phyloP scores from a whole-genome alignment of 2,888 invertebrate genomes.

The Agrochola lychnidis region DNA sequence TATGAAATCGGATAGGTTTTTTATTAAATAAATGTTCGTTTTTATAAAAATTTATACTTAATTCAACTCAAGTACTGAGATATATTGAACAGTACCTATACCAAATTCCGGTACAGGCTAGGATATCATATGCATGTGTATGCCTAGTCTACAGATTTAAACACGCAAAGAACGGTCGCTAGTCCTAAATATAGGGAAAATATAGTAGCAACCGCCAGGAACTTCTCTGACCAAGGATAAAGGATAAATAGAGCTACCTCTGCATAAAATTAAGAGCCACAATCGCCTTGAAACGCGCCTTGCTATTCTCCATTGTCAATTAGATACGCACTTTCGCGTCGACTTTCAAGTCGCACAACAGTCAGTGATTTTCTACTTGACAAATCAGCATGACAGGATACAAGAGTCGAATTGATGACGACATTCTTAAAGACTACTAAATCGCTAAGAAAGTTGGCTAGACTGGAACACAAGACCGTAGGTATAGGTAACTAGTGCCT shows the following conservation, averaged over 20 bases:
- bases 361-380: constrained; percentile 1
- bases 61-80: too few relatives aligned
- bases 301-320: constrained; percentile 33
- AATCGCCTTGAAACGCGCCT: constrained; percentile 6
- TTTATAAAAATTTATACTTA: constrained; percentile 28
- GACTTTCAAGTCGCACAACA: constrained; percentile 18
- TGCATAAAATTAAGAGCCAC: not conserved
- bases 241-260: not conserved
- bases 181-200: not conserved
- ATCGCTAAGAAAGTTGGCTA: not conserved
- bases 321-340: constrained; percentile 37
- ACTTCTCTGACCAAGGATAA: not conserved
- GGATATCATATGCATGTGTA: not conserved
- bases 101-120: not conserved
- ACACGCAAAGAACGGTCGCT: not conserved
- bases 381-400: not conserved
- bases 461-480: not conserved
- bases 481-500: not conserved
- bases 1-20: constrained; percentile 66
- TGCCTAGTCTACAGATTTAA: not conserved
- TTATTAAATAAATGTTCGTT: constrained; percentile 70
- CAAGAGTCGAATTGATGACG: not conserved
- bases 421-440: constrained; percentile 1
- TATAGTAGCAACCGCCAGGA: not conserved
- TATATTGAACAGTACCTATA: not conserved